Conservation (phyloP, 2,797 vertebrate genomes). For the Lemur catta region DNA sequence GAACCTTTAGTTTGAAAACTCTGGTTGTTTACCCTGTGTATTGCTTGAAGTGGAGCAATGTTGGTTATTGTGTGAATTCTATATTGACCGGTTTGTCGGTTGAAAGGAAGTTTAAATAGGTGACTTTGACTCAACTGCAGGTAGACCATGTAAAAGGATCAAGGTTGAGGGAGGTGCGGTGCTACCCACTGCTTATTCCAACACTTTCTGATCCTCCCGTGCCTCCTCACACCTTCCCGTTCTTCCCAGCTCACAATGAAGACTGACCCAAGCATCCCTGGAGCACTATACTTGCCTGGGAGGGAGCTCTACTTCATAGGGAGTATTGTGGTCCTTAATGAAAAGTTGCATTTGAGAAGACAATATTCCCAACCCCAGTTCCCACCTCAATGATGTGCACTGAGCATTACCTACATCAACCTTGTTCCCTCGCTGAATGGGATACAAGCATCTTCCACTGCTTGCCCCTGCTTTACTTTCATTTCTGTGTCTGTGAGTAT, state of each 20-base stretch:
- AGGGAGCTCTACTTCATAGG: not conserved
- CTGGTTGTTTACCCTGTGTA: not conserved
- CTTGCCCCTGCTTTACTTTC: not conserved
- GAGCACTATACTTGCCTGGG: not conserved
- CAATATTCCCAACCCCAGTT: not conserved
- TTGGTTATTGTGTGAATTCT: not conserved
- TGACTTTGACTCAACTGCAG: not conserved
- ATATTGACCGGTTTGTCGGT: not conserved
- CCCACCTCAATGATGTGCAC: not conserved
- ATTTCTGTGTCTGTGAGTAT: not conserved
- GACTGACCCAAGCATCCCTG: not conserved
- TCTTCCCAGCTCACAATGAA: not conserved
- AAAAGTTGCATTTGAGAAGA: not conserved
- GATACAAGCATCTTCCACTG: not conserved
- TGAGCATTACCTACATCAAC: not conserved
- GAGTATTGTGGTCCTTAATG: not conserved
- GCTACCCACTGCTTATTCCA: not conserved
- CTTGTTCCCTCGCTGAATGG: not conserved
- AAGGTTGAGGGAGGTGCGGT: not conserved
- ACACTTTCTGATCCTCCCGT: not conserved
- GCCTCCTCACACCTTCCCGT: not conserved
- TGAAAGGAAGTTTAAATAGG: not conserved
- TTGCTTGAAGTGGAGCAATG: not conserved
- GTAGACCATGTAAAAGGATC: not conserved
- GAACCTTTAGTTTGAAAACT: not conserved